These are phyloP conservation scores for Agonopterix alstromeriana DNA, from an alignment of 2,888 invertebrate genomes.

Conservation along the genomic window DNA sequence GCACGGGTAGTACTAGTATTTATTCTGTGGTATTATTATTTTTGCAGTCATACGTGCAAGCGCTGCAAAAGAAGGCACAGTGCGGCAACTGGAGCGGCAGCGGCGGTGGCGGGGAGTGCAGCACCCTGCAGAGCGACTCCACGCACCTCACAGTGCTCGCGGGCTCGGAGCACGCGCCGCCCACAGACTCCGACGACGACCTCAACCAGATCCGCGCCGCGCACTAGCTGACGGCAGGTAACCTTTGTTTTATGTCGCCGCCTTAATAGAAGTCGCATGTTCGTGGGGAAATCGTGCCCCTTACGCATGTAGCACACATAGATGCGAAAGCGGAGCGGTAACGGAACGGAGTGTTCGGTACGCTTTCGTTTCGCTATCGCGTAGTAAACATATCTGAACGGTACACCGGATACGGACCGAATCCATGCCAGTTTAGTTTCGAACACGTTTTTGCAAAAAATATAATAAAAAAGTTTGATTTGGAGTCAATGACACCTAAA, in stretches of 20 bases:
- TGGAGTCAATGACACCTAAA: too few relatives aligned
- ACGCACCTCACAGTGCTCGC: constrained; percentile 86
- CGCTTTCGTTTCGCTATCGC: too few relatives aligned
- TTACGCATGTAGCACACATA: not conserved
- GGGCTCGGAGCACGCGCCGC: constrained; percentile 77
- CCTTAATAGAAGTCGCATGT: not conserved
- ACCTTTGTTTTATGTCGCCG: too few relatives aligned
- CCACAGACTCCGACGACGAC: constrained; percentile 79
- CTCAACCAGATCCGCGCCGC: constrained; percentile 51
- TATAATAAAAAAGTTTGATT: too few relatives aligned
- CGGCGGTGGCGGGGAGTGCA: constrained; percentile 75
- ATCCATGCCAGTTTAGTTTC: too few relatives aligned
- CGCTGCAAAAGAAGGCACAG: constrained; percentile 84
- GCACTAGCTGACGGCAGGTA: constrained; percentile 22
- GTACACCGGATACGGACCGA: too few relatives aligned
- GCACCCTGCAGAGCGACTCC: constrained; percentile 86
- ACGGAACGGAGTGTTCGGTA: too few relatives aligned
- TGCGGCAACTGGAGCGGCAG: constrained; percentile 72
- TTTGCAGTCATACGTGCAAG: constrained; percentile 85
- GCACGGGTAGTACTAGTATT: too few relatives aligned
- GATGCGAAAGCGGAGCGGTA: not conserved
- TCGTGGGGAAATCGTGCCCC: not conserved
- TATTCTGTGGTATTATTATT: not conserved
- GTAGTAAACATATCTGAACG: too few relatives aligned
- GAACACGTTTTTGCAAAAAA: too few relatives aligned